Evolutionary conservation across 2,888 invertebrate genomes (phyloP).

Genomic region (Dermolepida albohirtum): DNA sequence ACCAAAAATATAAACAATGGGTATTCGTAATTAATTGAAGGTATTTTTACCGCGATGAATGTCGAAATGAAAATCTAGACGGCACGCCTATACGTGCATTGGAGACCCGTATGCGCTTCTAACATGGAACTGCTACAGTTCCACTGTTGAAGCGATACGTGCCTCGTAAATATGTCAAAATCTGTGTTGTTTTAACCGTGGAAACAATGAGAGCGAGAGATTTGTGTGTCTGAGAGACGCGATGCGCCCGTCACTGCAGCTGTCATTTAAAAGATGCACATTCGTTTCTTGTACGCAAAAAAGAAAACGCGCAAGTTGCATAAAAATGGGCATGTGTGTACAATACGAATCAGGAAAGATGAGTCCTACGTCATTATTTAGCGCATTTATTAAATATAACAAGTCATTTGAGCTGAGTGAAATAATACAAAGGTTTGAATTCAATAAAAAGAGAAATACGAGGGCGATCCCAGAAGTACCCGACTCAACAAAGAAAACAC

Average conservation of each 20-base stretch:
- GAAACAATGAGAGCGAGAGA: constrained; percentile 64
- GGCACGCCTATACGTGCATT: constrained; percentile 20
- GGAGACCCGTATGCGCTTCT: not conserved
- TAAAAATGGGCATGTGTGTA: no score
- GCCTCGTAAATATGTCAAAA: constrained; percentile 65
- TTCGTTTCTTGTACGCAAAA: no score
- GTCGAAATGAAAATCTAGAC: constrained; percentile 54
- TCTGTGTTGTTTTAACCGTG: constrained; percentile 64
- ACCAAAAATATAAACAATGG: constrained; percentile 47
- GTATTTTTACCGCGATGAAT: constrained; percentile 58
- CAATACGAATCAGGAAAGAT: no score
- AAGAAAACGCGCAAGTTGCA: no score
- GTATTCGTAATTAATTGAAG: constrained; percentile 55
- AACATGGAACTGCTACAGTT: constrained; percentile 25
- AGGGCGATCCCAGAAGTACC: no score
- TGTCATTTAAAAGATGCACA: constrained; percentile 54
- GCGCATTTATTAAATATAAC: no score
- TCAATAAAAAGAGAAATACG: no score
- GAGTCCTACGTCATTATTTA: no score
- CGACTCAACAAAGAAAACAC: no score
- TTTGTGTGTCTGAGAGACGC: constrained; percentile 63
- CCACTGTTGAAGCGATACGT: constrained; percentile 55
- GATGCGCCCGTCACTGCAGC: constrained; percentile 61
- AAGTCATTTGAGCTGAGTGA: no score
- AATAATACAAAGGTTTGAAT: no score